Evolutionary conservation across 2,888 invertebrate genomes (phyloP).

Genomic region (Eugnorisma glareosa): DNA sequence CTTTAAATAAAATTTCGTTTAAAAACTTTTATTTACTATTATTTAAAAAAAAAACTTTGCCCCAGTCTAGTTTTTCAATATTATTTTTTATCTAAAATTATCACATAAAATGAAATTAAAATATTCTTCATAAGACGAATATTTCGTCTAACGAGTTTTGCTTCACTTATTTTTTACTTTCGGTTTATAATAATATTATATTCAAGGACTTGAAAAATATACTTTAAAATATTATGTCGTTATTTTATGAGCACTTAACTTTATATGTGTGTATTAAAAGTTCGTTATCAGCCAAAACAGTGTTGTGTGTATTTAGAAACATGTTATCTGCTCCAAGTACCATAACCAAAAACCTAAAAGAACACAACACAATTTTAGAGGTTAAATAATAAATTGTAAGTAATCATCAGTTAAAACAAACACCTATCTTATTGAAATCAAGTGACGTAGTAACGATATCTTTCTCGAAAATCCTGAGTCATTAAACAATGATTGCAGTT

Average conservation of each 20-base stretch:
- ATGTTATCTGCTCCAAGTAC: background rate
- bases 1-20: conserved; percentile 11
- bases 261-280: conserved; percentile 6
- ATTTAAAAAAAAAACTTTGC: too few relatives aligned
- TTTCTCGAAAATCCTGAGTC: too few relatives aligned
- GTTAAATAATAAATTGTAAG: background rate
- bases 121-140: too few relatives aligned
- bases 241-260: conserved; percentile 26
- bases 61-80: conserved; percentile 4
- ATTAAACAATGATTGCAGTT: too few relatives aligned
- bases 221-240: conserved; percentile 16
- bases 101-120: conserved; percentile 14
- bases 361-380: background rate
- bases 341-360: background rate
- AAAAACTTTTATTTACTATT: too few relatives aligned
- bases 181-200: background rate
- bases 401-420: background rate
- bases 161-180: conserved; percentile 19
- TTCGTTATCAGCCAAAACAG: background rate
- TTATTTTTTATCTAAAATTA: conserved; percentile 5
- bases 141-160: conserved; percentile 10
- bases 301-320: background rate
- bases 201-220: conserved; percentile 15
- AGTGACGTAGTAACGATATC: too few relatives aligned
- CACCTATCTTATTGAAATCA: too few relatives aligned